Conservation (phyloP, 2,113 vertebrate species). For the Perca schrenkii region DNA sequence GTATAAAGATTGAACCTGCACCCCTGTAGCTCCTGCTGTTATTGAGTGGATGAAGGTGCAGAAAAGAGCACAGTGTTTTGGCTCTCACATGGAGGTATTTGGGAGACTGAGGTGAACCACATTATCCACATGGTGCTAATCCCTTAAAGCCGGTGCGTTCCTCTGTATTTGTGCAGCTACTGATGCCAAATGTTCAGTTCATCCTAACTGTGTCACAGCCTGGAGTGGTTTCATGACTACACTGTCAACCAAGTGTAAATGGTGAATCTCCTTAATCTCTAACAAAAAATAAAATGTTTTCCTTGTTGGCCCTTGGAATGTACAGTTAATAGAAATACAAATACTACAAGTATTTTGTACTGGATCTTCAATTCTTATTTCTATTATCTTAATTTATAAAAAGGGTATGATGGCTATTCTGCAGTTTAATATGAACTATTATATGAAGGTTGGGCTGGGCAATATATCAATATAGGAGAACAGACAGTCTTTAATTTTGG, state of each 20-base stretch:
- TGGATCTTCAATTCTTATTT: background rate
- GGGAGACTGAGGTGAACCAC: background rate
- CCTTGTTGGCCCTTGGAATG: background rate
- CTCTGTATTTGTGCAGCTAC: background rate
- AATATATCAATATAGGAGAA: too few relatives aligned
- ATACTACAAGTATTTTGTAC: background rate
- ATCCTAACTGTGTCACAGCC: constrained; percentile 8
- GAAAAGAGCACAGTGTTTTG: background rate
- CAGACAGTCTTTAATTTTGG: too few relatives aligned
- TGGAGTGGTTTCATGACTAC: background rate
- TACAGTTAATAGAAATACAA: background rate
- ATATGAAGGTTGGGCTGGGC: too few relatives aligned
- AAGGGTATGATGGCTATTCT: background rate
- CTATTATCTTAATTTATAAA: background rate
- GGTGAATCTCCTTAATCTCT: background rate
- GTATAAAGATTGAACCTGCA: background rate
- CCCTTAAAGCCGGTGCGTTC: constrained; percentile 6
- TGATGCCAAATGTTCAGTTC: constrained; percentile 8
- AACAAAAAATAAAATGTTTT: too few relatives aligned
- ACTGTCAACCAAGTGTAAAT: background rate
- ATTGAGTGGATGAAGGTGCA: background rate
- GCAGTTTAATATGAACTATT: background rate
- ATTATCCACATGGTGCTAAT: constrained; percentile 18
- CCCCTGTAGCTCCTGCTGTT: background rate
- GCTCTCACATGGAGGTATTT: constrained; percentile 4